phyloP scores from a whole-genome alignment of 2,113 vertebrate species.

The Brachyistius frenatus region DNA sequence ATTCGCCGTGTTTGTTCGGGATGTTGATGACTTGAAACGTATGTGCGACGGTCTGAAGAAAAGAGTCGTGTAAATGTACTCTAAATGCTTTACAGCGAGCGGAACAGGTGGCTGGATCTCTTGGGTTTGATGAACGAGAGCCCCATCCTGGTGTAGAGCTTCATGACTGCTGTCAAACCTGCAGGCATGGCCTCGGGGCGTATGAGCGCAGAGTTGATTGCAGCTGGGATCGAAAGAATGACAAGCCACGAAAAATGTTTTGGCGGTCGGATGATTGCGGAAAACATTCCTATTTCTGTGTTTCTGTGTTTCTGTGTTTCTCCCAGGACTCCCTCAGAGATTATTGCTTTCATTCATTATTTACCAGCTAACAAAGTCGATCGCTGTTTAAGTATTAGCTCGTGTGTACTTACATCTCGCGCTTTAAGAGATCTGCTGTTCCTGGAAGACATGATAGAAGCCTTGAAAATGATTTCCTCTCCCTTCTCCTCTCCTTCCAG shows the following conservation, averaged over 20 bases:
- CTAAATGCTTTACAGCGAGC: constrained; percentile 4
- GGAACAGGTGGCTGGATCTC: constrained; percentile 50
- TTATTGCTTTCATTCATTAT: constrained; percentile 56
- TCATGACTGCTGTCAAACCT: constrained; percentile 53
- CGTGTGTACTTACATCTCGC: constrained; percentile 40
- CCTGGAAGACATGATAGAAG: not conserved
- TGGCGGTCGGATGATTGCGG: constrained; percentile 11
- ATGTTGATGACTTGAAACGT: not conserved
- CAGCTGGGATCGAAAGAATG: constrained; percentile 17
- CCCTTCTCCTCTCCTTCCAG: constrained; percentile 8
- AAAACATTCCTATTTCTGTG: not conserved
- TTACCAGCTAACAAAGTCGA: constrained; percentile 31
- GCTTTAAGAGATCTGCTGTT: constrained; percentile 35
- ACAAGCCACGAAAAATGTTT: not conserved
- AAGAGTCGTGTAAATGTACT: not conserved
- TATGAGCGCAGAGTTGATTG: constrained; percentile 12
- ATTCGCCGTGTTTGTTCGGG: not conserved
- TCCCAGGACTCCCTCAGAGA: constrained; percentile 8
- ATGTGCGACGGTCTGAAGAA: too few relatives aligned
- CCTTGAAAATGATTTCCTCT: constrained; percentile 34
- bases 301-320: not conserved
- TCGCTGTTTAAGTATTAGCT: constrained; percentile 33
- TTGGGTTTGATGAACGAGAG: constrained; percentile 21
- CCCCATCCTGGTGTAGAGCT: constrained; percentile 32
- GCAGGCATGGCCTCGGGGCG: constrained; percentile 52